phyloP scores from a whole-genome alignment of 2,888 invertebrate genomes.

The Cosmorhoe ocellata region DNA sequence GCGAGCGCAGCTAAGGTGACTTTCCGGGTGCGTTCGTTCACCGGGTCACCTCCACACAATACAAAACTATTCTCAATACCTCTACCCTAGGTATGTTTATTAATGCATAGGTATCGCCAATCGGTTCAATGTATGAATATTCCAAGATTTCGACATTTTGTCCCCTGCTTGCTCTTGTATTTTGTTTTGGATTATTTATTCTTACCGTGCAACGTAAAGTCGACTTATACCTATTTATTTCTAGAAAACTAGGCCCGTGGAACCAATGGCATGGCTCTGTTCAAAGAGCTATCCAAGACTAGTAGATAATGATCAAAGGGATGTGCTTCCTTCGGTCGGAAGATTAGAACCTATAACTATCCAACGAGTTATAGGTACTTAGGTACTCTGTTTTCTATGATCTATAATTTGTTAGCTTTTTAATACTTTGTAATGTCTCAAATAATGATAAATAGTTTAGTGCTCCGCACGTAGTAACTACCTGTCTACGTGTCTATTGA shows the following conservation, averaged over 20 bases:
- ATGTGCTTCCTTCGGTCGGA: too few species aligned
- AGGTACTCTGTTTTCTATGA: too few species aligned
- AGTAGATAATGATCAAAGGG: too few species aligned
- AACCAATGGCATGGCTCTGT: too few species aligned
- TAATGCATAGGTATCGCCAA: slow-evolving; percentile 23
- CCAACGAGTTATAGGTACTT: too few species aligned
- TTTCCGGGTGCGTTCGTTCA: slow-evolving; percentile 64
- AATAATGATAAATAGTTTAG: neutral
- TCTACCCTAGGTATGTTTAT: slow-evolving; percentile 28
- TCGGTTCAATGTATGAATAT: slow-evolving; percentile 25
- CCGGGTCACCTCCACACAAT: slow-evolving; percentile 57
- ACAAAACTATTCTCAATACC: slow-evolving; percentile 35
- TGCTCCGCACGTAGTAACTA: too few species aligned
- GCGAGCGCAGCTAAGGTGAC: slow-evolving; percentile 61
- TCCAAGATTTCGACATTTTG: slow-evolving; percentile 24
- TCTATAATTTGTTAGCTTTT: too few species aligned
- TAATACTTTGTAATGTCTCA: too few species aligned
- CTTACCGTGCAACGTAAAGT: neutral
- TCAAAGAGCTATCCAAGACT: too few species aligned
- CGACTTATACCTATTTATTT: slow-evolving; percentile 2
- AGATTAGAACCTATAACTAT: too few species aligned
- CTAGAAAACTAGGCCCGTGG: too few species aligned
- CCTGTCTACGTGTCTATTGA: too few species aligned
- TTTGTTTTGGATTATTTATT: slow-evolving; percentile 19
- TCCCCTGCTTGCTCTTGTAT: slow-evolving; percentile 20